Percentiles rank a stretch among this genome's conserved stretches.
phyloP scores from a whole-genome alignment of 2,797 vertebrate species.

The Simalia tracyae region DNA sequence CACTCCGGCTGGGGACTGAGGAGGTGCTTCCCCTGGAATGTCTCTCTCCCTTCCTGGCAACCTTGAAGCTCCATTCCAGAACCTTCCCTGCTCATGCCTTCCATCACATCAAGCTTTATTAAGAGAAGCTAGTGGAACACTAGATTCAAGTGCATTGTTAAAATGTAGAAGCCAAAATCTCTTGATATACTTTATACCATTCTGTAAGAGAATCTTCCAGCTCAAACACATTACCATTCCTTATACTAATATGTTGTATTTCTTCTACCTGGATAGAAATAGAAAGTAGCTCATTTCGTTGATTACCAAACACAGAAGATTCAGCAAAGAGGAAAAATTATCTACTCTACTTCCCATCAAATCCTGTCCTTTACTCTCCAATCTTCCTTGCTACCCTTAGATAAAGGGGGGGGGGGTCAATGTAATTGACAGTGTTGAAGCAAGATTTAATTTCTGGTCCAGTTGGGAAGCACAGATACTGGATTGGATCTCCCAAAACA shows the following conservation, averaged over 20 bases:
- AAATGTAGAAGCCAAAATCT: background rate
- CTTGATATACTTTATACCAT: background rate
- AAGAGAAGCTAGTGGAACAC: background rate
- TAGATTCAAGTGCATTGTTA: background rate
- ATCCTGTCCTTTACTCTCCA: background rate
- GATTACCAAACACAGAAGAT: background rate
- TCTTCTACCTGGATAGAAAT: background rate
- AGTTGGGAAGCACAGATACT: background rate
- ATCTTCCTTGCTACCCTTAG: background rate
- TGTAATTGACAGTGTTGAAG: background rate
- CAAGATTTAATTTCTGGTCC: background rate
- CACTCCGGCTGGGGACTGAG: too few relatives aligned
- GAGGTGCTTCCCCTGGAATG: too few relatives aligned
- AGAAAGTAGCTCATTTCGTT: background rate
- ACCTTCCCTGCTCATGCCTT: too few relatives aligned
- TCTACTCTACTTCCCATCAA: background rate
- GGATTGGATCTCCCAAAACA: background rate
- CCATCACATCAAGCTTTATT: background rate
- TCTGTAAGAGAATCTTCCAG: background rate
- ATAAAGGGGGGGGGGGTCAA: background rate
- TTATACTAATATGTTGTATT: background rate
- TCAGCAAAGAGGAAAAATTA: background rate
- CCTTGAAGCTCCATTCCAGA: too few relatives aligned
- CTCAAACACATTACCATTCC: background rate
- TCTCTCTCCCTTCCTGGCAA: too few relatives aligned